phyloP scores from a whole-genome alignment of 2,113 vertebrate species.

The Peromyscus californicus region DNA sequence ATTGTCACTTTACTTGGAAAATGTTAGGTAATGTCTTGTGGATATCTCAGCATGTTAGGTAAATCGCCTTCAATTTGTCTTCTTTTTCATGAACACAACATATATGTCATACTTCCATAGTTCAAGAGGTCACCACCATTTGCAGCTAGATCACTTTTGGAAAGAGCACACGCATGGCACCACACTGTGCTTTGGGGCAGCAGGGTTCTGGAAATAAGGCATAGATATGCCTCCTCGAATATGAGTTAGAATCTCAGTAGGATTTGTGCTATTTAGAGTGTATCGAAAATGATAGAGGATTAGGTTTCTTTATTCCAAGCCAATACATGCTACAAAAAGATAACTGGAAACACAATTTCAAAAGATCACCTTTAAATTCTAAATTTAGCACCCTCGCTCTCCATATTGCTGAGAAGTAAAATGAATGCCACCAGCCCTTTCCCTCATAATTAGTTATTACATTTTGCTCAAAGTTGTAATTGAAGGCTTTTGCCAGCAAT shows the following conservation, averaged over 20 bases:
- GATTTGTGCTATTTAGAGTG: constrained; percentile 32
- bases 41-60: background rate
- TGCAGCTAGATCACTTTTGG: constrained; percentile 30
- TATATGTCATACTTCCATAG: background rate
- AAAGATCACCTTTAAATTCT: constrained; percentile 8
- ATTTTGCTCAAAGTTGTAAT: background rate
- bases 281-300: constrained; percentile 20
- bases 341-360: constrained; percentile 53
- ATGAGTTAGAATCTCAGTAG: constrained; percentile 50
- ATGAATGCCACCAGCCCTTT: background rate
- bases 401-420: background rate
- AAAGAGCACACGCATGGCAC: background rate
- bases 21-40: background rate
- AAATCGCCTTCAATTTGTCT: background rate
- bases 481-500: background rate
- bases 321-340: constrained; percentile 43
- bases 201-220: constrained; percentile 42
- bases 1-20: constrained; percentile 20
- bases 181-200: background rate
- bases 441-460: background rate
- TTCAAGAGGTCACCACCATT: background rate
- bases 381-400: constrained; percentile 3
- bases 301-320: constrained; percentile 55
- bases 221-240: background rate
- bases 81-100: constrained; percentile 35